Percentiles rank a stretch among this genome's conserved stretches.
phyloP scores from a whole-genome alignment of 2,113 vertebrate species.

The Oreochromis aureus region DNA sequence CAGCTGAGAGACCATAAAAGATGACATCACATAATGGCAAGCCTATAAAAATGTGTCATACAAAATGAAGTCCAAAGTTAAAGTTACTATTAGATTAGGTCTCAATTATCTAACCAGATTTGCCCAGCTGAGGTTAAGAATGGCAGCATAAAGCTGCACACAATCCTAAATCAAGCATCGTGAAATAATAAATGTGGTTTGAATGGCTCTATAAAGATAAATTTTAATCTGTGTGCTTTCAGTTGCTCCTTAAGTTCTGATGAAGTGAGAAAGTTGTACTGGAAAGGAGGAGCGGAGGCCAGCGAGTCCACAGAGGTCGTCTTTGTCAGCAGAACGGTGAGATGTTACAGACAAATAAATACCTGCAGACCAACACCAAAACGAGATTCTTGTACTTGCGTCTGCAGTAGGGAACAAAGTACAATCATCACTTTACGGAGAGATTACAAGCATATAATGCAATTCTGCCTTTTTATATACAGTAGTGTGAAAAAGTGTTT shows the following conservation, averaged over 20 bases:
- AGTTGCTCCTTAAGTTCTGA: slow-evolving; percentile 81
- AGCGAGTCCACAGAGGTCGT: slow-evolving; percentile 82
- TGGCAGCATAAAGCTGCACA: background rate
- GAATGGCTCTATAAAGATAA: rapidly evolving
- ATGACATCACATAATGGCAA: background rate
- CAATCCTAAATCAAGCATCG: background rate
- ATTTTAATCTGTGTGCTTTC: background rate
- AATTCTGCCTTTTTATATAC: background rate
- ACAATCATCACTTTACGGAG: background rate
- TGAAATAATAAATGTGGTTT: background rate
- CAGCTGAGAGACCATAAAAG: background rate
- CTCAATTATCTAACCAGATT: background rate
- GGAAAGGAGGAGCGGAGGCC: slow-evolving; percentile 82
- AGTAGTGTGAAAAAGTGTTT: background rate
- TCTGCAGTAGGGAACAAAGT: background rate
- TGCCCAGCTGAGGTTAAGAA: background rate
- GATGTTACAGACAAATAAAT: background rate
- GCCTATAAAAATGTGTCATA: background rate
- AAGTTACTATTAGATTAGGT: background rate
- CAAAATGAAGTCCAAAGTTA: rapidly evolving
- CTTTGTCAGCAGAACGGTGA: slow-evolving; percentile 72
- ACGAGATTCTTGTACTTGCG: background rate
- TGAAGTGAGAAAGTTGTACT: slow-evolving; percentile 76
- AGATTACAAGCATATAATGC: background rate
- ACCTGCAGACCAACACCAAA: background rate